phyloP scores from a whole-genome alignment of 2,888 invertebrate species.

The Synanthedon andrenaeformis region DNA sequence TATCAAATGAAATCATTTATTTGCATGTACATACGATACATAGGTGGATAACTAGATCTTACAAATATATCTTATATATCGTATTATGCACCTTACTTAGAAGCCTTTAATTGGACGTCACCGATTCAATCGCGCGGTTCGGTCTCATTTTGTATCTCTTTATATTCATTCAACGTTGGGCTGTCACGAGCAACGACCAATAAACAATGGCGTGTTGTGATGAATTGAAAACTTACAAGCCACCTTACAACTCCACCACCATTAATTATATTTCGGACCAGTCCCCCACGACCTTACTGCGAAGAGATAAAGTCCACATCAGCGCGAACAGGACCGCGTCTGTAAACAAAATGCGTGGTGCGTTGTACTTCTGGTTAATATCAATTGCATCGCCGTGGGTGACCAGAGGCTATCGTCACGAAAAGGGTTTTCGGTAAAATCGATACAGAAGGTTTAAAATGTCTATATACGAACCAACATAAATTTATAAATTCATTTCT shows the following conservation, averaged over 20 bases:
- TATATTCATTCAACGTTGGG: slow-evolving; percentile 14
- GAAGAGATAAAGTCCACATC: neutral
- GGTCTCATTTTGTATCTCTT: neutral
- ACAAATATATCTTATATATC: too few species aligned
- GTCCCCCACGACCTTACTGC: too few species aligned
- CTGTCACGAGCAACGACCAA: slow-evolving; percentile 14
- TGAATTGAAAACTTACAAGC: slow-evolving; percentile 12
- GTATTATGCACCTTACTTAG: too few species aligned
- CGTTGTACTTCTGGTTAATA: neutral
- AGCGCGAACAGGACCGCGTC: neutral
- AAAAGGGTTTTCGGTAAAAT: neutral
- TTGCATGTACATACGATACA: too few species aligned
- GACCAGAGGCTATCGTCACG: neutral
- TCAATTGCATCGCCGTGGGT: neutral
- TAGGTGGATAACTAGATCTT: too few species aligned
- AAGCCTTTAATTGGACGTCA: too few species aligned
- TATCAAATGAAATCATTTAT: too few species aligned
- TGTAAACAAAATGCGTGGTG: neutral
- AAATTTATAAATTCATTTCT: too few species aligned
- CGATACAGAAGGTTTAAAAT: too few species aligned
- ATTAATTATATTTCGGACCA: too few species aligned
- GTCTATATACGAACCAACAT: too few species aligned
- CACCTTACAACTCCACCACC: neutral
- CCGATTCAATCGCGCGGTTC: too few species aligned
- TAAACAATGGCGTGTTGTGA: slow-evolving; percentile 10